Evolutionary conservation across 2,888 invertebrate species (phyloP).

Genomic region (Drosophila antonietae): DNA sequence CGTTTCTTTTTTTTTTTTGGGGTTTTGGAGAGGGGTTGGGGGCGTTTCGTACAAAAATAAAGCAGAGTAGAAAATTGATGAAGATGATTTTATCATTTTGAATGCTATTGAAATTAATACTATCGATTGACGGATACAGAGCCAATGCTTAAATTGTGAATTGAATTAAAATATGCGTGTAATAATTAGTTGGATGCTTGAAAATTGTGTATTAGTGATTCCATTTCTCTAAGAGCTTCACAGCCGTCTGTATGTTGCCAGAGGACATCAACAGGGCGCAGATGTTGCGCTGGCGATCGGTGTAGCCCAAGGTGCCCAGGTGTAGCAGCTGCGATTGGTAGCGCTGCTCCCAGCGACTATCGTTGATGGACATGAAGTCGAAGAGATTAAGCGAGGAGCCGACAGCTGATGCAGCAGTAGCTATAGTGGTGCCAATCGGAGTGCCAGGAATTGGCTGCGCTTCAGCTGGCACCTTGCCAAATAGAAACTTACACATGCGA

Average conservation of each 20-base stretch:
- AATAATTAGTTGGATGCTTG: neutral
- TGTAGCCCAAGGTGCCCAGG: constrained; percentile 45
- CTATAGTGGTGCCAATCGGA: neutral
- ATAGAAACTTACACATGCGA: neutral
- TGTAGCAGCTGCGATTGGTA: constrained; percentile 45
- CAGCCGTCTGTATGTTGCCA: constrained; percentile 56
- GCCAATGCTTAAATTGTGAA: constrained; percentile 15
- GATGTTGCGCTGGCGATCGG: constrained; percentile 52
- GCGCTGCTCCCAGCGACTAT: constrained; percentile 33
- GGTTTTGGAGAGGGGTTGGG: neutral
- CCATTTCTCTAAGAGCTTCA: constrained; percentile 57
- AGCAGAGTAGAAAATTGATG: neutral
- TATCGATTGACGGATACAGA: constrained; percentile 8
- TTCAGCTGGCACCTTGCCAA: neutral
- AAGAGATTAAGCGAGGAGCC: constrained; percentile 18
- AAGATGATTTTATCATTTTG: constrained; percentile 19
- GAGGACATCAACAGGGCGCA: constrained; percentile 52
- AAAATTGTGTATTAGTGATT: constrained; percentile 22
- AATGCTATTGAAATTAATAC: constrained; percentile 25
- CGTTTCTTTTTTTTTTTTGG: too few species aligned
- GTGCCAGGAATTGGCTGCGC: neutral
- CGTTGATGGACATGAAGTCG: constrained; percentile 41
- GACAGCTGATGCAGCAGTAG: neutral
- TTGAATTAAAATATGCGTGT: constrained; percentile 1
- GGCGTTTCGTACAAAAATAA: neutral